These are phyloP conservation scores for Chondrilla cf. caribensis DNA, from an alignment of 37 sponge, comb jelly and placozoan species.

Conservation along the genomic window DNA sequence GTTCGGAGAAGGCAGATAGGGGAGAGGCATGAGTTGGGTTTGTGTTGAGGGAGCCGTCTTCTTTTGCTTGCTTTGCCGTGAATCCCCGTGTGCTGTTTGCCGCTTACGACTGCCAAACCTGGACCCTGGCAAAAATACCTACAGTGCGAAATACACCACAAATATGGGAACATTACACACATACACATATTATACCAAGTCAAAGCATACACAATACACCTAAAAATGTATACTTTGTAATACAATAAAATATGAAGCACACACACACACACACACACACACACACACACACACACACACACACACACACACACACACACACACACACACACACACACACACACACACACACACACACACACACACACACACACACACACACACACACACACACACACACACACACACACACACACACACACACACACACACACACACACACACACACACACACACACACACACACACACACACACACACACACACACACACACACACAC, in stretches of 20 bases:
- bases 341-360: background rate
- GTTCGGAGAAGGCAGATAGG: background rate
- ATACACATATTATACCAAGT: background rate
- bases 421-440: no score
- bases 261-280: background rate
- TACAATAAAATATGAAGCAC: no score
- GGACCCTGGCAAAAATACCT: background rate
- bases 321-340: conserved; percentile 25
- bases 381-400: no score
- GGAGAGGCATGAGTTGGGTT: conserved; percentile 12
- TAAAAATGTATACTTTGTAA: background rate
- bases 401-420: no score
- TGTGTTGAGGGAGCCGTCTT: background rate
- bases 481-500: no score
- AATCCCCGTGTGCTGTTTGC: background rate
- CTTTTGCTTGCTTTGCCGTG: background rate
- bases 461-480: no score
- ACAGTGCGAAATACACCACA: no score
- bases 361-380: no score
- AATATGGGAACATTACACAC: background rate
- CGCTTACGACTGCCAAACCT: background rate
- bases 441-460: no score
- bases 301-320: background rate
- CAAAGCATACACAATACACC: no score
- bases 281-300: no score